Evolutionary conservation across 2,888 invertebrate genomes (phyloP).

Genomic region (Drosophila anomelani): DNA sequence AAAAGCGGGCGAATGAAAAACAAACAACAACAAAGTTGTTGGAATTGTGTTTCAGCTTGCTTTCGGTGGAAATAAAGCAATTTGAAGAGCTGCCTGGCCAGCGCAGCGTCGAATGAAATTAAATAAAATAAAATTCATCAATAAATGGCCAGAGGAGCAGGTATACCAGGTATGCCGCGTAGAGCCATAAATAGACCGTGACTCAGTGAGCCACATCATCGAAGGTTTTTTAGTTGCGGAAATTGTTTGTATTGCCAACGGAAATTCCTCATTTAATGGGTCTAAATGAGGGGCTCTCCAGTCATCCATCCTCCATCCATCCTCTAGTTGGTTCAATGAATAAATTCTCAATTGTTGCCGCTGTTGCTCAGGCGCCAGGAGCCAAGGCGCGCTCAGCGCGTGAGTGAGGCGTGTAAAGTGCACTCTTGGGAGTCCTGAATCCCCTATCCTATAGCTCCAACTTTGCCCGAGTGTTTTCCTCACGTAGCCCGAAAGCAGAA

Average conservation of each 20-base stretch:
- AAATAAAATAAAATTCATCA: slow-evolving; percentile 74
- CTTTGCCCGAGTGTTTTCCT: slow-evolving; percentile 29
- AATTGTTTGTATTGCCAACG: slow-evolving; percentile 67
- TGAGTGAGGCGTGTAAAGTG: slow-evolving; percentile 67
- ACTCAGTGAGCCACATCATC: slow-evolving; percentile 46
- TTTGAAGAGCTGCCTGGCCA: slow-evolving; percentile 55
- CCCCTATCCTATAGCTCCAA: slow-evolving; percentile 10
- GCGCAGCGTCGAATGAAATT: slow-evolving; percentile 40
- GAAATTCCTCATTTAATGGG: slow-evolving; percentile 66
- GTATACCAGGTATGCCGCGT: background rate
- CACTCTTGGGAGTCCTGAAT: slow-evolving; percentile 68
- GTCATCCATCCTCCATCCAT: background rate
- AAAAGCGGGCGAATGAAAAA: slow-evolving; percentile 51
- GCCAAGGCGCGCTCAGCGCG: slow-evolving; percentile 28
- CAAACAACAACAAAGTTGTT: slow-evolving; percentile 59
- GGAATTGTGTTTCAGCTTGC: slow-evolving; percentile 53
- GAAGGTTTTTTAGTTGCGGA: slow-evolving; percentile 61
- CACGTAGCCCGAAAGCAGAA: slow-evolving; percentile 61
- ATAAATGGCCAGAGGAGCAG: slow-evolving; percentile 63
- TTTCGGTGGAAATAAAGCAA: slow-evolving; percentile 63
- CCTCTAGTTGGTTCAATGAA: slow-evolving; percentile 47
- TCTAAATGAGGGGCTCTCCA: slow-evolving; percentile 20
- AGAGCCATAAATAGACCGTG: slow-evolving; percentile 60
- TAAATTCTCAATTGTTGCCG: slow-evolving; percentile 51
- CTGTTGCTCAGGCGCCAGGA: slow-evolving; percentile 16